Conservation (phyloP, 2,113 vertebrate genomes). For the Leptocoma aspasia region DNA sequence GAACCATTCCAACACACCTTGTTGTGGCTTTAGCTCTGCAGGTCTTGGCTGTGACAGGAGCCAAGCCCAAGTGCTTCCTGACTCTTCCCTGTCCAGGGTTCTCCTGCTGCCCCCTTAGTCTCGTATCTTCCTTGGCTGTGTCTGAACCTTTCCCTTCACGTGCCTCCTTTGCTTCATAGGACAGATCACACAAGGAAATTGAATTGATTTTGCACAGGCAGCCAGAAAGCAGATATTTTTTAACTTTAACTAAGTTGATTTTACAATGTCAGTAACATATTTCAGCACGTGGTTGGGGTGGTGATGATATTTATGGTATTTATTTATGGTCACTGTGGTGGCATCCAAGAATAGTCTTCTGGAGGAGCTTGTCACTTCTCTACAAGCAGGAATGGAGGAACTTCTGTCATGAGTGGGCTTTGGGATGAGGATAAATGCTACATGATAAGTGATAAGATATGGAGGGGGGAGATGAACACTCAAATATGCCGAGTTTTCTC, state of each 20-base stretch:
- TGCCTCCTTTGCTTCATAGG: neutral
- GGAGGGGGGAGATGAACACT: neutral
- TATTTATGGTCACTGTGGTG: conserved; percentile 31
- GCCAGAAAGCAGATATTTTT: neutral
- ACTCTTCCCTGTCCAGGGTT: neutral
- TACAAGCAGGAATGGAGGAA: conserved; percentile 23
- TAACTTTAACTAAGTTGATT: neutral
- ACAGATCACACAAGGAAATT: neutral
- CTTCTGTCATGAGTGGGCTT: conserved; percentile 57
- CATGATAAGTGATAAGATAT: neutral
- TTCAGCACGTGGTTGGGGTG: conserved; percentile 16
- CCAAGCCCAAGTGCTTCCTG: neutral
- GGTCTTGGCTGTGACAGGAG: neutral
- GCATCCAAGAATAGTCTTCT: conserved; percentile 53
- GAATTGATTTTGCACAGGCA: neutral
- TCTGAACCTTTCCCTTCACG: neutral
- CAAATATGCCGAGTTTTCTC: neutral
- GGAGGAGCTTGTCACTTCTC: conserved; percentile 46
- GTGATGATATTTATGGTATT: conserved; percentile 27
- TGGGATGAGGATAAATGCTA: conserved; percentile 34
- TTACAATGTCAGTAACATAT: neutral
- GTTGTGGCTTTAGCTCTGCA: neutral
- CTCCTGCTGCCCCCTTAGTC: neutral
- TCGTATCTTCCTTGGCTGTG: neutral
- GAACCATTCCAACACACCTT: neutral